Conservation (phyloP, 2,113 vertebrate species). For the Myiozetetes cayanensis region DNA sequence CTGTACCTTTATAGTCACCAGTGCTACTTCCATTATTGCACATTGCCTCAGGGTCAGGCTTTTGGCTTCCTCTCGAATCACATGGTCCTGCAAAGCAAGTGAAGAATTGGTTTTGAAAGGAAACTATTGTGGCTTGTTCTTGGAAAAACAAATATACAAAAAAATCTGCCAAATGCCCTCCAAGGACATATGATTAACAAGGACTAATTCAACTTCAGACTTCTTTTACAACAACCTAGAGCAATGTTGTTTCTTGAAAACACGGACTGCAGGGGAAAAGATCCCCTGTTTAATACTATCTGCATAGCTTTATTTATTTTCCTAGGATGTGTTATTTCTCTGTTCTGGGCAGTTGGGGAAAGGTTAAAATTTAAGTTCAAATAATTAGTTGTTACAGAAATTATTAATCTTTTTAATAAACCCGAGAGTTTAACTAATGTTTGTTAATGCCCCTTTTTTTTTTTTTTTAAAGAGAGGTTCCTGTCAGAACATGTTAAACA, state of each 20-base stretch:
- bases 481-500: background rate
- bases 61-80: conserved; percentile 89
- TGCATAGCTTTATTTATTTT: background rate
- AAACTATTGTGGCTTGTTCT: background rate
- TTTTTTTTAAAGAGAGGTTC: background rate
- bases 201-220: background rate
- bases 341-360: background rate
- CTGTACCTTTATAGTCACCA: conserved; percentile 93
- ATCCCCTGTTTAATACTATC: background rate
- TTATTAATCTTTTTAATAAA: background rate
- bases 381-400: background rate
- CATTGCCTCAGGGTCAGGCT: conserved; percentile 91
- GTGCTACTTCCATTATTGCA: conserved; percentile 89
- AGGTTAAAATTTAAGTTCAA: background rate
- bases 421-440: background rate
- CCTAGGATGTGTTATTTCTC: background rate
- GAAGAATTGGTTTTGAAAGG: background rate
- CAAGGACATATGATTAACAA: background rate
- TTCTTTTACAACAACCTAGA: background rate
- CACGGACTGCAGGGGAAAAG: background rate
- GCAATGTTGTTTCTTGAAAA: background rate
- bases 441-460: background rate
- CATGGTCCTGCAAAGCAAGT: conserved; percentile 84
- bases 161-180: background rate
- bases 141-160: background rate